These are phyloP conservation scores for Phocides pigmalion DNA, from an alignment of 1,140 invertebrate species.

Conservation along the genomic window DNA sequence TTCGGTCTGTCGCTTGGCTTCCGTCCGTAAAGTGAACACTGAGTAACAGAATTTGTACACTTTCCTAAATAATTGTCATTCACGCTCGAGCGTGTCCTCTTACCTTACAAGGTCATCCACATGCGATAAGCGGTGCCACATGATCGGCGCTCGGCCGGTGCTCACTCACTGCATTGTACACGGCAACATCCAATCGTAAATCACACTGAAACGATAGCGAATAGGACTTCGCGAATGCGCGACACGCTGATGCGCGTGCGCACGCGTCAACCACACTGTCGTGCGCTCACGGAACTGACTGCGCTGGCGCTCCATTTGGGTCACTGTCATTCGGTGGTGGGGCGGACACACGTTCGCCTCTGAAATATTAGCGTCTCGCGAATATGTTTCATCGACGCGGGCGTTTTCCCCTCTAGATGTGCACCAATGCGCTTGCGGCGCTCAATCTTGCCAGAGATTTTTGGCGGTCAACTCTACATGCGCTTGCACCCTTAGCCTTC, in stretches of 20 bases:
- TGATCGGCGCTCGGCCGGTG: slow-evolving; percentile 49
- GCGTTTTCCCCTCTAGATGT: slow-evolving; percentile 51
- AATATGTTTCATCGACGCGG: slow-evolving; percentile 71
- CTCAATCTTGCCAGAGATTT: slow-evolving; percentile 50
- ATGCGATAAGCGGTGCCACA: slow-evolving; percentile 45
- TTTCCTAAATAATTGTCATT: slow-evolving; percentile 45
- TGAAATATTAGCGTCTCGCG: slow-evolving; percentile 80
- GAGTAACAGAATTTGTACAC: slow-evolving; percentile 19
- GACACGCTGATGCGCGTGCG: slow-evolving; percentile 37
- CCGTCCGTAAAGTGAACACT: slow-evolving; percentile 3
- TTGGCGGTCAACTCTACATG: slow-evolving; percentile 43
- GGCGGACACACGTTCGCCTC: slow-evolving; percentile 76
- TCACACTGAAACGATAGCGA: slow-evolving; percentile 65
- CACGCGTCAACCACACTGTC: slow-evolving; percentile 49
- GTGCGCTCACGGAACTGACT: slow-evolving; percentile 79
- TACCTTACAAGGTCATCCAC: slow-evolving; percentile 62
- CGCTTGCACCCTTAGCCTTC: slow-evolving; percentile 26
- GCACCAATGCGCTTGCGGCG: slow-evolving; percentile 56
- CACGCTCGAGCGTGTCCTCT: slow-evolving; percentile 48
- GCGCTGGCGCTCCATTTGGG: slow-evolving; percentile 80
- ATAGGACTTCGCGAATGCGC: slow-evolving; percentile 44
- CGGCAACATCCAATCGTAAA: slow-evolving; percentile 71
- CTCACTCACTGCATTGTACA: slow-evolving; percentile 74
- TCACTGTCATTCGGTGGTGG: slow-evolving; percentile 81
- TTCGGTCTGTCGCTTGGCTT: slow-evolving; percentile 46